These are phyloP conservation scores for Lochmaea crataegi DNA, from an alignment of 2,888 invertebrate species.

Conservation along the genomic window DNA sequence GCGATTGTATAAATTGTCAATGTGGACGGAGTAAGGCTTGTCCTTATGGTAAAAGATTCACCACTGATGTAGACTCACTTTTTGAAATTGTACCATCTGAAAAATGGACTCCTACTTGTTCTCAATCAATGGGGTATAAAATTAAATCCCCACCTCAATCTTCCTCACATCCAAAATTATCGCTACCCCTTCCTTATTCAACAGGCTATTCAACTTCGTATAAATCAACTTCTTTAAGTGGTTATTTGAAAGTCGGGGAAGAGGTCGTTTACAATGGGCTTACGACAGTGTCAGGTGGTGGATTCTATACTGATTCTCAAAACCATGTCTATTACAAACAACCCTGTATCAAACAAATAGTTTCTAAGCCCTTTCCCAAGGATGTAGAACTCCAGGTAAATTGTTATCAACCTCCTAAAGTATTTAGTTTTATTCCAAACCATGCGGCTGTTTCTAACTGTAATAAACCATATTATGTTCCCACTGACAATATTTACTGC, in stretches of 20 bases:
- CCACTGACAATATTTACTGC: constrained; percentile 33
- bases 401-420: constrained; percentile 25
- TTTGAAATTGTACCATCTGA: constrained; percentile 14
- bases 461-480: constrained; percentile 19
- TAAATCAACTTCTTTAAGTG: constrained; percentile 20
- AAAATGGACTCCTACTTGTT: constrained; percentile 1
- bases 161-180: neutral
- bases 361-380: constrained; percentile 27
- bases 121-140: neutral
- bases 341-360: constrained; percentile 36
- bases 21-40: constrained; percentile 29
- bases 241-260: constrained; percentile 21
- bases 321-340: constrained; percentile 37
- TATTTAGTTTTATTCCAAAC: constrained; percentile 39
- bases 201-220: constrained; percentile 24
- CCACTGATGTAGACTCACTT: constrained; percentile 41
- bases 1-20: constrained; percentile 32
- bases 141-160: neutral
- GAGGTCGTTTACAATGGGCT: constrained; percentile 32
- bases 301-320: constrained; percentile 43
- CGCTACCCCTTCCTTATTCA: constrained; percentile 14
- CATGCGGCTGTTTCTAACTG: constrained; percentile 37
- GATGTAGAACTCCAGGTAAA: constrained; percentile 24
- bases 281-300: constrained; percentile 31
- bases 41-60: constrained; percentile 44